Conservation (phyloP, 2,113 vertebrate species). For the Hippocampus guttulatus region DNA sequence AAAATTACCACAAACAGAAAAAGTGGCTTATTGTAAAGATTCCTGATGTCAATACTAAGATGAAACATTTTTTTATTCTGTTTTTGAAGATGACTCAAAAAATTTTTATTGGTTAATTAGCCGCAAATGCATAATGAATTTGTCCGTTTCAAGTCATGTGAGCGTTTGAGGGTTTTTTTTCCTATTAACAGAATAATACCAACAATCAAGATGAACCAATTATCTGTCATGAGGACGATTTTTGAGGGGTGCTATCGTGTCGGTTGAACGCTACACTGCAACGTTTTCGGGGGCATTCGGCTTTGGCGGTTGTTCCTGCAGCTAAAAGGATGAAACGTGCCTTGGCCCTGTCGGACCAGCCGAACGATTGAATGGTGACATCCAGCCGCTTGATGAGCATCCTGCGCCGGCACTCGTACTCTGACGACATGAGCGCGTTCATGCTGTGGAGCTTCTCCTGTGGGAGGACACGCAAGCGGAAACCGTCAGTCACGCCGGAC, state of each 20-base stretch:
- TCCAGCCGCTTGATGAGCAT: constrained; percentile 96
- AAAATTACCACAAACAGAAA: no score
- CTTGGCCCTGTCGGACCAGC: constrained; percentile 96
- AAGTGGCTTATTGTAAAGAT: no score
- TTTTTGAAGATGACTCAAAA: no score
- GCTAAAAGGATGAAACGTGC: constrained; percentile 48
- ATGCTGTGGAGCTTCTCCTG: constrained; percentile 83
- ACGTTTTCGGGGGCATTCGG: not conserved
- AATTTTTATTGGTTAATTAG: no score
- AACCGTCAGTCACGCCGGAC: not conserved
- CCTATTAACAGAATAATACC: not conserved
- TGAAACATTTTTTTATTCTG: no score
- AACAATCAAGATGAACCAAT: not conserved
- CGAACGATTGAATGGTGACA: constrained; percentile 94
- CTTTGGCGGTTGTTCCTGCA: not conserved
- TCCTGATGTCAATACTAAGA: no score
- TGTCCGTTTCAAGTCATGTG: no score
- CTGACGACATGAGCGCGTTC: constrained; percentile 77
- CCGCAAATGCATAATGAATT: not conserved
- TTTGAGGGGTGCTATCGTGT: not conserved
- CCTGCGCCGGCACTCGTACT: constrained; percentile 90
- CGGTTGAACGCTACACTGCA: not conserved
- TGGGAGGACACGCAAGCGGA: constrained; percentile 1
- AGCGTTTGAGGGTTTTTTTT: not conserved
- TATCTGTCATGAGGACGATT: not conserved